These are phyloP conservation scores for Drosophila borealis DNA, from an alignment of 2,888 invertebrate genomes.

Conservation along the genomic window DNA sequence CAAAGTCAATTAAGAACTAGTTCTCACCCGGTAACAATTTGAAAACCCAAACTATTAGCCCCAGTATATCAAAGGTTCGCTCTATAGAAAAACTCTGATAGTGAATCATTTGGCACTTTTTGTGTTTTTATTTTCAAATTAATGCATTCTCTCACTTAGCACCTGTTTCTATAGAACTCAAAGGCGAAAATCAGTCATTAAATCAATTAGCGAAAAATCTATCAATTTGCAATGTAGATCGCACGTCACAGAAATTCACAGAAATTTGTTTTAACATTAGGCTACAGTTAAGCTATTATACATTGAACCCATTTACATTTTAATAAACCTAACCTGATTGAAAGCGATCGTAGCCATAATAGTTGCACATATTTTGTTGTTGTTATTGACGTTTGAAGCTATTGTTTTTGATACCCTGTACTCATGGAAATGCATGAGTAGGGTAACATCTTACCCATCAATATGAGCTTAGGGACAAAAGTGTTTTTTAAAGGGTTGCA, in stretches of 20 bases:
- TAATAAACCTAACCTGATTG: conserved; percentile 44
- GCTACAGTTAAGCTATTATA: conserved; percentile 55
- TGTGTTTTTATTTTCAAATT: conserved; percentile 21
- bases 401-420: conserved; percentile 37
- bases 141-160: conserved; percentile 50
- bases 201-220: conserved; percentile 67
- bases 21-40: conserved; percentile 43
- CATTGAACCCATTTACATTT: conserved; percentile 64
- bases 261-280: conserved; percentile 65
- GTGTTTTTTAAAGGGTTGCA: neutral
- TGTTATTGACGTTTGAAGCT: conserved; percentile 13
- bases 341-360: conserved; percentile 55
- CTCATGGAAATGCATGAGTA: neutral
- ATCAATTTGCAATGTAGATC: conserved; percentile 61
- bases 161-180: conserved; percentile 42
- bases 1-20: conserved; percentile 43
- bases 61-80: conserved; percentile 8
- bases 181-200: conserved; percentile 32
- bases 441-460: neutral
- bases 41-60: conserved; percentile 29
- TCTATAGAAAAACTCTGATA: conserved; percentile 11
- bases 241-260: conserved; percentile 51
- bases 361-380: conserved; percentile 50
- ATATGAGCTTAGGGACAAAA: too few species aligned
- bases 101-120: conserved; percentile 14